Conservation (phyloP, 2,888 invertebrate species). For the Cepaea hortensis region DNA sequence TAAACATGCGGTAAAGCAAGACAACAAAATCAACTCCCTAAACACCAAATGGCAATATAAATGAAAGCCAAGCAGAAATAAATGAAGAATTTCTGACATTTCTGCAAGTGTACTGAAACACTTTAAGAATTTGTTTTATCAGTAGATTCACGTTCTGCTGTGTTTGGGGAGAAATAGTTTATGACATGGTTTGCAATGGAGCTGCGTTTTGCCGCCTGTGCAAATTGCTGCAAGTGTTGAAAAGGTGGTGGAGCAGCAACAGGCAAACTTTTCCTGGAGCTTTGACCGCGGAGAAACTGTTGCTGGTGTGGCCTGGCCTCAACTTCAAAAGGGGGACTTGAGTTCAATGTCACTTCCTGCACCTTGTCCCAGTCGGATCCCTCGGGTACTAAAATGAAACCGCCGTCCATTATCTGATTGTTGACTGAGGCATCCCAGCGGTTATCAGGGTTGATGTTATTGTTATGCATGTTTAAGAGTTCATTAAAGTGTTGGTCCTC, state of each 20-base stretch:
- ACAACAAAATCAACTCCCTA: no score
- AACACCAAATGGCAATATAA: no score
- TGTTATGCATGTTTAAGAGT: background rate
- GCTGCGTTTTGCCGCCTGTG: background rate
- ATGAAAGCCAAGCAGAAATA: no score
- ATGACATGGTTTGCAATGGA: background rate
- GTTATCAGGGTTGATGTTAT: background rate
- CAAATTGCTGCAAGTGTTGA: background rate
- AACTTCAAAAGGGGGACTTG: background rate
- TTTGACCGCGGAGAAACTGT: background rate
- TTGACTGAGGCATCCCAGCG: background rate
- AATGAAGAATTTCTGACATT: no score
- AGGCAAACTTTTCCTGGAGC: background rate
- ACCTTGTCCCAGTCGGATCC: constrained; percentile 27
- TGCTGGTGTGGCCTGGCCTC: background rate
- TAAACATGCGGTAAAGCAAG: no score
- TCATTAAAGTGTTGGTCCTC: background rate
- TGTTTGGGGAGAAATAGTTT: background rate
- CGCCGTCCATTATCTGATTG: background rate
- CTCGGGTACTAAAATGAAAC: background rate
- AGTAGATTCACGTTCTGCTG: background rate
- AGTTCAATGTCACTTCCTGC: background rate
- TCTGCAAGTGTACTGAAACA: no score
- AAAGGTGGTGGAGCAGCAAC: background rate
- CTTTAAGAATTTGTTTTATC: background rate